Evolutionary conservation across 2,113 vertebrate species (phyloP), one percentile per base, ranked within the genome.

Genomic region (Hyperopisus bebe): DNA sequence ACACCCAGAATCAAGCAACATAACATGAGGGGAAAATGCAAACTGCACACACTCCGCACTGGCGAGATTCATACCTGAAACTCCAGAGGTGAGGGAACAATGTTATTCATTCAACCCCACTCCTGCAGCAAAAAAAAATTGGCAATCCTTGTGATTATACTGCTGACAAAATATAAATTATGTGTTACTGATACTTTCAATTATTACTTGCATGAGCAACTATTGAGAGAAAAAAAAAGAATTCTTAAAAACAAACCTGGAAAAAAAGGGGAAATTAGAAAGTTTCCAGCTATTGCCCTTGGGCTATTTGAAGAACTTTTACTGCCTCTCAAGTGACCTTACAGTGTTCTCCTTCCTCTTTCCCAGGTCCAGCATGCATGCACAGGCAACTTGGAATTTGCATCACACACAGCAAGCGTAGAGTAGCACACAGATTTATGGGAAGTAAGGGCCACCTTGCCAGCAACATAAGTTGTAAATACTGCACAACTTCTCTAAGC

Each of bases 381-480:
- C 39, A 86, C 83, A 88, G 13, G 74, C n/a, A 48, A 39, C 87
- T 66, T 46, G 15, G 42, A 70, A 27, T 9, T 17, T 58, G 62
- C 27, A 51, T 50, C 17, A 88, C 27, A 44, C 58, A 46, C 46
- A 31, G 62, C 27, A 50, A 27, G 46, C 13, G 27, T 39, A 80
- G 6, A 17, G 19, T 88, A 51, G 74, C 46, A 39, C 62, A 88
- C 24, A 46, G 11, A 48, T 48, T 21, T 86, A 27, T 1, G 42
- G 44, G 21, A 86, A 48, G 47, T 17, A 42, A 39, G 5, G 8
- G 7, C 42, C 50, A 42, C 74, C 48, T 55, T 42, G 27, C 91
- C 44, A 21, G 35, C 74, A 80, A 42, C 35, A 90, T 89, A 44
- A 89, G 39, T 90, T 91, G 90, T 91, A 91, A 88, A 92, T 89